Evolutionary conservation across 1,140 invertebrate species (phyloP).

Genomic region (Leptopilina boulardi): DNA sequence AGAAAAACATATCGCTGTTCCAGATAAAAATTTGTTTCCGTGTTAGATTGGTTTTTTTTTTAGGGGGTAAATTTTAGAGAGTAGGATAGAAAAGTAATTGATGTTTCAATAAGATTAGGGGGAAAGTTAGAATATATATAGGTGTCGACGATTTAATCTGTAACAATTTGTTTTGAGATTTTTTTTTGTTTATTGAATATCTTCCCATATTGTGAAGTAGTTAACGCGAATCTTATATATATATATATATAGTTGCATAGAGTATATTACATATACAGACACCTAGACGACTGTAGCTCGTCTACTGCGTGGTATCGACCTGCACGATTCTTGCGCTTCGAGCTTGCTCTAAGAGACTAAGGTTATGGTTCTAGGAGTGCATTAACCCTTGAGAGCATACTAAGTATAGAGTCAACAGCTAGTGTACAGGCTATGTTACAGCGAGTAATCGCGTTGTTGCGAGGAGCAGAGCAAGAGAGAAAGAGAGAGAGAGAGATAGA

Average conservation of each 20-base stretch:
- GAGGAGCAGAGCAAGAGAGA: slow-evolving; percentile 39
- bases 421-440: slow-evolving; percentile 57
- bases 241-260: neutral
- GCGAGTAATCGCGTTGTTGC: slow-evolving; percentile 45
- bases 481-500: slow-evolving; percentile 34
- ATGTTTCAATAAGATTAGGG: too few species aligned
- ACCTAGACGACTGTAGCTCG: neutral
- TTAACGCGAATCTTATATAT: neutral
- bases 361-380: slow-evolving; percentile 71
- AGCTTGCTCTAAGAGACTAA: slow-evolving; percentile 58
- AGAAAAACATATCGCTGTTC: too few species aligned
- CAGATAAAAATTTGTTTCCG: too few species aligned
- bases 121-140: too few species aligned
- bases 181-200: neutral
- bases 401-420: slow-evolving; percentile 65
- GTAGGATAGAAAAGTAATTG: too few species aligned
- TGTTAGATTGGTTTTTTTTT: too few species aligned
- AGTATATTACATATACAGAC: neutral
- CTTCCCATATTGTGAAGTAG: neutral
- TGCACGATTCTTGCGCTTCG: slow-evolving; percentile 57
- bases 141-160: too few species aligned
- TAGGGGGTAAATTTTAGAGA: too few species aligned
- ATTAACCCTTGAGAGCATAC: slow-evolving; percentile 72
- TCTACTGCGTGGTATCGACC: slow-evolving; percentile 50
- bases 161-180: neutral